Evolutionary conservation across 2,113 vertebrate genomes (phyloP).

Genomic region (Oreochromis aureus): DNA sequence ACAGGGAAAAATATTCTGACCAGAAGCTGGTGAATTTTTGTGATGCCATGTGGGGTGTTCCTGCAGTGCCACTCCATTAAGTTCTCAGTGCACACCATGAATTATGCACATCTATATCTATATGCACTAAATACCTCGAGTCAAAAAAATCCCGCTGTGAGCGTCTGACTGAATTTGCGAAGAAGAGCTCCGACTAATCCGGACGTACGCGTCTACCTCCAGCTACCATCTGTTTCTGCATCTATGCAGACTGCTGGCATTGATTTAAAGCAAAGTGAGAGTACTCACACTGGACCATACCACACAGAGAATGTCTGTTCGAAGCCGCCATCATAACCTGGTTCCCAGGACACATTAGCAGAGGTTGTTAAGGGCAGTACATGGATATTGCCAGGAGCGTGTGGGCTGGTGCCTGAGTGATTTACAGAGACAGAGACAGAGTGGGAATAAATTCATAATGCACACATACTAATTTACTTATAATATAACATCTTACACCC

Average conservation of each 20-base stretch:
- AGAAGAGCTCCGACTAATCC: neutral
- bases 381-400: slow-evolving; percentile 88
- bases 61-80: neutral
- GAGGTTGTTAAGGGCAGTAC: slow-evolving; percentile 89
- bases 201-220: neutral
- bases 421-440: slow-evolving; percentile 15
- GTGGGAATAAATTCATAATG: neutral
- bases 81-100: neutral
- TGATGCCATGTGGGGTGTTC: neutral
- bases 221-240: neutral
- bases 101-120: neutral
- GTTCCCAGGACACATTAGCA: slow-evolving; percentile 97
- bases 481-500: neutral
- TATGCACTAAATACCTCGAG: neutral
- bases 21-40: neutral
- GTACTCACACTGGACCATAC: slow-evolving; percentile 99
- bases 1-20: neutral
- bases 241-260: neutral
- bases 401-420: slow-evolving; percentile 92
- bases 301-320: slow-evolving; percentile 99
- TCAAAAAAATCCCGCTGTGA: neutral
- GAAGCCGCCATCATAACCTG: slow-evolving; percentile 95
- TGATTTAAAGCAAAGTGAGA: slow-evolving; percentile 31
- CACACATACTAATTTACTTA: neutral
- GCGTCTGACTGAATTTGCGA: neutral